Evolutionary conservation across 1,140 invertebrate species (phyloP), one percentile per base, ranked within the genome.

Genomic region (Listronotus bonariensis): DNA sequence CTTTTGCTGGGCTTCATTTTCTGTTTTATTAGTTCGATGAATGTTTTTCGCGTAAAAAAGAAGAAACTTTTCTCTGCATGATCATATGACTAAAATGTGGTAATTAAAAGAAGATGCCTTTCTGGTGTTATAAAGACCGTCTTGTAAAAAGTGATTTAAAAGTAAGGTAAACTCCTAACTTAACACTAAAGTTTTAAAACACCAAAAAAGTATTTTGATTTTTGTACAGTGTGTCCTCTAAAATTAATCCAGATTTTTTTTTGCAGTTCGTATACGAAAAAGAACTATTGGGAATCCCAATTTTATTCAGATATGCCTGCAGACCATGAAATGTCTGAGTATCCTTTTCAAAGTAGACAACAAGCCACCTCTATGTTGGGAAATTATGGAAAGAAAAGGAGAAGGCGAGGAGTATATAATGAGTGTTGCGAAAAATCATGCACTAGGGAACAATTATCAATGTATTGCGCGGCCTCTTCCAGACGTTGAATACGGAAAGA

Each of bases 341-440:
- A 66, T 60, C 71, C 69, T 4, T 66, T 63, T 52, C 53, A 68
- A 17, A 62, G 48, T 9, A 52, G 51, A 20, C 32, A 57, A 26
- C 11, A 32, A 14, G 20, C 74, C 10, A 65, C 65, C 12, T 70
- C 76, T 14, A 69, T 73, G 15, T 73, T 78, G 9, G 70, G 68
- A 14, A 51, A 36, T 11, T 40, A 20, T 10, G 5, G 46, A 15
- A 61, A 45, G 15, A 69, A 71, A 9, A 68, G 78, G 14, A 70
- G 72, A 20, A 77, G 76, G 42, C 65, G 76, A 3, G 71, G 71
- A 5, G 72, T 80, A 6, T 78, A 77, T 52, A 77, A 71, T 36
- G 79, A 80, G 54, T 80, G 79, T 65, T 80, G 79, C 41, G 77
- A 78, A 12, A 79, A 80, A 45, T 60, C 79, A 11, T 80, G 79